A percentile compares a stretch with the other conserved stretches of the same genome.
Evolutionary conservation across 2,888 invertebrate species (phyloP).

Genomic region (Apamea anceps): DNA sequence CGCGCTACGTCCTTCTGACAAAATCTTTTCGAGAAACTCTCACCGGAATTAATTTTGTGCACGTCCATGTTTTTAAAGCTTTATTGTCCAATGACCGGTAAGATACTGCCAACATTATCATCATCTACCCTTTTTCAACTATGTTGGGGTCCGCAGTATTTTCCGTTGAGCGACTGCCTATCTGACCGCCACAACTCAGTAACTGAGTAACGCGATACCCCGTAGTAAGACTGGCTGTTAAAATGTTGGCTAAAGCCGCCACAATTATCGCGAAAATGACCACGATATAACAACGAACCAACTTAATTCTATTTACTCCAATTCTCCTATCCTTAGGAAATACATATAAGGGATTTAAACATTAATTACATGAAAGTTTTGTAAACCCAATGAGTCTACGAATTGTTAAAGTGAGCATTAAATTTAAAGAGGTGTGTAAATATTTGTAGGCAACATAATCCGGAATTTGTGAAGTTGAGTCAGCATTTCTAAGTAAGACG

Average conservation of each 20-base stretch:
- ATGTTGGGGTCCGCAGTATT: background rate
- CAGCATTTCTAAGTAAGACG: slow-evolving; percentile 13
- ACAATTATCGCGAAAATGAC: background rate
- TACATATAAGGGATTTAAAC: slow-evolving; percentile 1
- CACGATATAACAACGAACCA: background rate
- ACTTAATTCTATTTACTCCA: background rate
- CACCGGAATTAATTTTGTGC: background rate
- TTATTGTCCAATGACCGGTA: background rate
- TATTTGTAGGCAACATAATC: background rate
- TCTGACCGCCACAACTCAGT: background rate
- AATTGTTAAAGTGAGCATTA: slow-evolving; percentile 4
- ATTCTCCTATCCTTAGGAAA: background rate
- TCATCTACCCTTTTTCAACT: background rate
- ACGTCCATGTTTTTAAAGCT: background rate
- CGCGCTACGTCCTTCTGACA: background rate
- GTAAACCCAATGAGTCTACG: slow-evolving; percentile 21
- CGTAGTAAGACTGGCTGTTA: background rate
- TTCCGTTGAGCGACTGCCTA: background rate
- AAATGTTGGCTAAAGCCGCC: background rate
- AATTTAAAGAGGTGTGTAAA: slow-evolving; percentile 11
- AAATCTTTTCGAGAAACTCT: background rate
- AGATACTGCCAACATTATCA: background rate
- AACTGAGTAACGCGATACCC: background rate
- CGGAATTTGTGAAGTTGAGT: background rate
- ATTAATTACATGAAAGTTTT: slow-evolving; percentile 11